Evolutionary conservation across 2,888 invertebrate genomes (phyloP).

Genomic region (Stenoptilia bipunctidactyla): DNA sequence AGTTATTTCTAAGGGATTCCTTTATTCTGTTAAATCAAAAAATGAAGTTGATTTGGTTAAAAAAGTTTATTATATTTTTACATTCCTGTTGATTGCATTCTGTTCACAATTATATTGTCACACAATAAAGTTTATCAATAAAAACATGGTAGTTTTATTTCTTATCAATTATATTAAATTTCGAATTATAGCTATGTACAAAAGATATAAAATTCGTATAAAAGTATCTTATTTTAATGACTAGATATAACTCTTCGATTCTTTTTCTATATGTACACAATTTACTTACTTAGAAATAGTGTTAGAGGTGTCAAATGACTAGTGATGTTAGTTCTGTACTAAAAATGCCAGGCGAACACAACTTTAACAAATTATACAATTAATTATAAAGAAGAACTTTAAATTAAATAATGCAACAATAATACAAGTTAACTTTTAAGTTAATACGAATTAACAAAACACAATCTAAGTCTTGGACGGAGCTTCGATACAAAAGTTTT

Average conservation of each 20-base stretch:
- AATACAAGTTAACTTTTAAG: background rate
- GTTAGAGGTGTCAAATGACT: constrained; percentile 48
- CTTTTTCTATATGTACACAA: constrained; percentile 21
- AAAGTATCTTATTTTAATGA: constrained; percentile 42
- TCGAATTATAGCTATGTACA: constrained; percentile 24
- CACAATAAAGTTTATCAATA: constrained; percentile 42
- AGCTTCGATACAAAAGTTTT: background rate
- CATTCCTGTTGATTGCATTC: constrained; percentile 52
- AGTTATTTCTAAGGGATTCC: constrained; percentile 20
- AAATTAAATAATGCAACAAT: background rate
- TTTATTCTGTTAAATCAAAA: constrained; percentile 24
- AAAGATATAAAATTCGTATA: constrained; percentile 34
- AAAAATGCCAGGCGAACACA: background rate
- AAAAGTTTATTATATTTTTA: constrained; percentile 44
- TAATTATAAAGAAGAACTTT: no score
- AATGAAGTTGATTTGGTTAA: constrained; percentile 35
- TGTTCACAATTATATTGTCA: constrained; percentile 19
- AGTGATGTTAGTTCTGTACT: constrained; percentile 32
- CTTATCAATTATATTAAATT: constrained; percentile 24
- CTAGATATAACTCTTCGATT: constrained; percentile 48
- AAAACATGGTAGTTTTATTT: constrained; percentile 30
- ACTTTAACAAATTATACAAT: no score
- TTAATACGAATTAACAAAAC: background rate
- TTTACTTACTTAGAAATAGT: constrained; percentile 11
- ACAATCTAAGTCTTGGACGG: background rate